Percentiles rank a stretch among this genome's conserved stretches.
phyloP scores from a whole-genome alignment of 1,140 invertebrate species.

The Sminthurides bifidus region DNA sequence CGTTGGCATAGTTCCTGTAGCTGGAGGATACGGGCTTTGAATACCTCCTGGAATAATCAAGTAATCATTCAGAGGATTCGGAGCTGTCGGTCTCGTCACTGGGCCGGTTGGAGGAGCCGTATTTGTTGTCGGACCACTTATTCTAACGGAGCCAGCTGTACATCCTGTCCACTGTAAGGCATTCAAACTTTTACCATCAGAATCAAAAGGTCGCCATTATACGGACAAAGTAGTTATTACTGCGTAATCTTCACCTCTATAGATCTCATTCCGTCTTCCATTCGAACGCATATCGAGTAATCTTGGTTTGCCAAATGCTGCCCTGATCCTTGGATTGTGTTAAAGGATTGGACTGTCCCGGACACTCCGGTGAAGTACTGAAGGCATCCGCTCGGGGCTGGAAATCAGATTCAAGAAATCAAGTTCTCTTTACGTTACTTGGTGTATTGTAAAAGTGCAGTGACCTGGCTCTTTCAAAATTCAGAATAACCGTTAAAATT shows the following conservation, averaged over 20 bases:
- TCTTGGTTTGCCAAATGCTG: constrained; percentile 25
- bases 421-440: not conserved
- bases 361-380: constrained; percentile 31
- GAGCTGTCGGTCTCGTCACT: constrained; percentile 2
- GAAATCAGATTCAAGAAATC: not conserved
- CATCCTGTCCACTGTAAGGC: constrained; percentile 25
- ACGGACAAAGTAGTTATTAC: no score
- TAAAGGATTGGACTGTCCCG: constrained; percentile 27
- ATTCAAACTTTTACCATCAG: not conserved
- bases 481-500: not conserved
- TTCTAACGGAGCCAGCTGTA: constrained; percentile 8
- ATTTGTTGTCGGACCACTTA: constrained; percentile 6
- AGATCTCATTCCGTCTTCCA: constrained; percentile 30
- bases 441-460: not conserved
- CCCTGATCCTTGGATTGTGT: constrained; percentile 19
- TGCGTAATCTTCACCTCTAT: constrained; percentile 24
- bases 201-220: not conserved
- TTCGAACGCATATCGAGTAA: constrained; percentile 26
- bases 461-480: not conserved
- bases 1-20: not conserved
- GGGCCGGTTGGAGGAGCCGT: not conserved
- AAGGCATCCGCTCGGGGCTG: constrained; percentile 31
- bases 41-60: constrained; percentile 21
- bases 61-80: constrained; percentile 11
- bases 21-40: not conserved